A percentile compares a stretch with the other conserved stretches of the same genome.
These are phyloP conservation scores for Chalcosyrphus nemorum DNA, from an alignment of 2,888 invertebrate genomes.

Conservation along the genomic window DNA sequence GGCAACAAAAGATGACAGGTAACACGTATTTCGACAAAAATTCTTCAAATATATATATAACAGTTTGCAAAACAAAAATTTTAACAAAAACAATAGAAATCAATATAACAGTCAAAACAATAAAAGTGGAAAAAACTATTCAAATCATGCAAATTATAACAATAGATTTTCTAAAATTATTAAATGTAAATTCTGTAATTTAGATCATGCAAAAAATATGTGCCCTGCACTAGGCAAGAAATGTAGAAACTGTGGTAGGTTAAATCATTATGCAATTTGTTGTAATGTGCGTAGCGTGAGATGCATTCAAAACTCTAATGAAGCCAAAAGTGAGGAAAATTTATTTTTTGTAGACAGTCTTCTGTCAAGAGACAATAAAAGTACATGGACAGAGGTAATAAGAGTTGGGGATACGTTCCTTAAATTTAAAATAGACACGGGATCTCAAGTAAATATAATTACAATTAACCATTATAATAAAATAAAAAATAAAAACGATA, in stretches of 20 bases:
- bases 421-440: constrained; percentile 1
- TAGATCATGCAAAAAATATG: background rate
- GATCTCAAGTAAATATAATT: background rate
- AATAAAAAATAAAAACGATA: background rate
- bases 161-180: background rate
- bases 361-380: background rate
- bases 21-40: background rate
- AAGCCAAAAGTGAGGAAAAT: background rate
- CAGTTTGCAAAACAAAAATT: background rate
- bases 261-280: constrained; percentile 4
- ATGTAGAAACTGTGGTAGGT: constrained; percentile 11
- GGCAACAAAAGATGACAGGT: background rate
- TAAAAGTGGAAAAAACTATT: background rate
- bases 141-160: background rate
- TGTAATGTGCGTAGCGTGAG: constrained; percentile 8
- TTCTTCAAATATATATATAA: background rate
- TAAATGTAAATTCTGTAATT: constrained; percentile 2
- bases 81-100: background rate
- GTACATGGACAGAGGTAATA: background rate
- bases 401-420: background rate
- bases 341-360: constrained; percentile 9
- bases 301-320: background rate
- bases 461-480: background rate
- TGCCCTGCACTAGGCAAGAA: constrained; percentile 7
- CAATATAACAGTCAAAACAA: background rate